phyloP scores from a whole-genome alignment of 1,140 invertebrate genomes.

The Aphis craccivora region DNA sequence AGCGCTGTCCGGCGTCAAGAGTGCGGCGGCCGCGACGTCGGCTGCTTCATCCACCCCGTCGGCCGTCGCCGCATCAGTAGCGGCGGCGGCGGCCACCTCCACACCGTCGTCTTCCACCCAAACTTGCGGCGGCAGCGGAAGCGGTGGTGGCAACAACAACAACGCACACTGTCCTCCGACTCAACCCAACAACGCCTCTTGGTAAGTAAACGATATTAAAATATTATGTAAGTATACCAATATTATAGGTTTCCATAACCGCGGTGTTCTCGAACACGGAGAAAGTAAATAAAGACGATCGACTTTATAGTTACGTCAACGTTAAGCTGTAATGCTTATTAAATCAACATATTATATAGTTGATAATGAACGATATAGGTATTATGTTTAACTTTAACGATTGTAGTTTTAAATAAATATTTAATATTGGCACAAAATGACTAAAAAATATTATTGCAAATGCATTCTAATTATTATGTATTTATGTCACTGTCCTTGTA shows the following conservation, averaged over 20 bases:
- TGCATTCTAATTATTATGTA: no score
- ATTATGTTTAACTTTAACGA: no score
- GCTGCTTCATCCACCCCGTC: neutral
- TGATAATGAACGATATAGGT: neutral
- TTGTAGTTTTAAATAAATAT: no score
- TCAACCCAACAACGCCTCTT: conserved; percentile 21
- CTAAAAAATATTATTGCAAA: no score
- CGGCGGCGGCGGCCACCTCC: neutral
- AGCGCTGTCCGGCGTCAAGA: neutral
- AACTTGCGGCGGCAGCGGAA: no score
- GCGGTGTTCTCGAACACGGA: neutral
- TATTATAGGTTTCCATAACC: neutral
- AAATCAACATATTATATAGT: no score
- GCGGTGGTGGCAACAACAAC: neutral
- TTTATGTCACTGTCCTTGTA: no score
- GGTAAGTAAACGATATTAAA: neutral
- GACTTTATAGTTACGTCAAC: neutral
- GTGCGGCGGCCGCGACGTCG: neutral
- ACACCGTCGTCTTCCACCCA: neutral
- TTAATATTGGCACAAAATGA: no score
- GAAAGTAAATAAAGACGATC: neutral
- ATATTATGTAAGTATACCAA: neutral
- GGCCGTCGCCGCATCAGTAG: neutral
- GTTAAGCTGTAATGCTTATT: neutral
- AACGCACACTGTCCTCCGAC: conserved; percentile 40